Evolutionary conservation across 37 sponge, comb jelly and placozoan species (phyloP).

Genomic region (Ianthella basta): DNA sequence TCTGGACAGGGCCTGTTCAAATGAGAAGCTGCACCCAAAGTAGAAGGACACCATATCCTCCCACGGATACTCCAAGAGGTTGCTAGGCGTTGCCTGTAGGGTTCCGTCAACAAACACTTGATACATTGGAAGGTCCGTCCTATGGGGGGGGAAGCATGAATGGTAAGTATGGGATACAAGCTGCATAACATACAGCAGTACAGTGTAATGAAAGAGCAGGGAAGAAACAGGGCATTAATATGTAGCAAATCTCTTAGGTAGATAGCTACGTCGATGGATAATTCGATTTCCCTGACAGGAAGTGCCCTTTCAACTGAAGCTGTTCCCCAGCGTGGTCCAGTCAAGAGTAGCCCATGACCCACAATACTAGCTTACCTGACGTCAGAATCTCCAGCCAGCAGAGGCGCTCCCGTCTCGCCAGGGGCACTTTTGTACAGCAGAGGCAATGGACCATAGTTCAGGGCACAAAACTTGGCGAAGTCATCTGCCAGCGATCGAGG

Average conservation of each 20-base stretch:
- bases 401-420: conserved; percentile 75
- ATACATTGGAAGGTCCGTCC: conserved; percentile 82
- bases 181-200: not conserved
- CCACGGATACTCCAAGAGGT: conserved; percentile 62
- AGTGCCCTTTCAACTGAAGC: too few relatives aligned
- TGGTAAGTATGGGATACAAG: not conserved
- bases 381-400: conserved; percentile 75
- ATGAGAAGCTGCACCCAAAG: conserved; percentile 92
- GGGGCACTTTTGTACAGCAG: conserved; percentile 70
- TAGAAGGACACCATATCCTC: conserved; percentile 81
- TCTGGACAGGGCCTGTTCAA: conserved; percentile 61
- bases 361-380: conserved; percentile 48
- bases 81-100: conserved; percentile 39
- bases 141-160: not conserved
- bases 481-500: conserved; percentile 66
- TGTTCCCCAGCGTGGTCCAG: too few relatives aligned
- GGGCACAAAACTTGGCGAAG: conserved; percentile 74
- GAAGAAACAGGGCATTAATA: too few relatives aligned
- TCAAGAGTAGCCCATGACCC: too few relatives aligned
- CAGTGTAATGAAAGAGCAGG: not conserved
- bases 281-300: too few relatives aligned
- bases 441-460: conserved; percentile 68
- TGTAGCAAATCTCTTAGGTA: too few relatives aligned
- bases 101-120: conserved; percentile 53
- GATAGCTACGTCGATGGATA: too few relatives aligned